These are phyloP conservation scores for Megalops cyprinoides DNA, from an alignment of 2,797 vertebrate genomes.

Conservation along the genomic window DNA sequence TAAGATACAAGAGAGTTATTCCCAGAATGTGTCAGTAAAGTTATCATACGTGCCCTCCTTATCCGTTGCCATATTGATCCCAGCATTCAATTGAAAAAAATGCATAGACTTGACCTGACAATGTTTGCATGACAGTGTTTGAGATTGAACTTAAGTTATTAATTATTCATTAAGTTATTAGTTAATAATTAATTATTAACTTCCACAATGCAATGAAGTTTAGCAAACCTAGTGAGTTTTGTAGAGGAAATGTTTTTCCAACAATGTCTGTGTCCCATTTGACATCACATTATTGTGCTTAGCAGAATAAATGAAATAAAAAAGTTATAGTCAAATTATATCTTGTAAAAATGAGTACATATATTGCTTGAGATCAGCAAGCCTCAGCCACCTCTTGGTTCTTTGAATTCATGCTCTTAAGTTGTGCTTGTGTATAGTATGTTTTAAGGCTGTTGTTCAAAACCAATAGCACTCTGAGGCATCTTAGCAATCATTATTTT, in stretches of 20 bases:
- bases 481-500: too few species aligned
- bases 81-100: not conserved
- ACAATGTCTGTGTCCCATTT: too few species aligned
- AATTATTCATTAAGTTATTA: too few species aligned
- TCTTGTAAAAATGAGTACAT: not conserved
- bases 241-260: not conserved
- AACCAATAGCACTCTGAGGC: too few species aligned
- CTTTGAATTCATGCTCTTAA: not conserved
- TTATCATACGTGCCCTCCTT: not conserved
- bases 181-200: too few species aligned
- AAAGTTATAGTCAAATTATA: not conserved
- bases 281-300: too few species aligned
- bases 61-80: not conserved
- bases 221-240: not conserved
- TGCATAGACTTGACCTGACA: not conserved
- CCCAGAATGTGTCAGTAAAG: not conserved
- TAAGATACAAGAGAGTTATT: not conserved
- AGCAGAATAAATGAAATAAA: too few species aligned
- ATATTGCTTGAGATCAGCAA: not conserved
- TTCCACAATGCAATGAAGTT: not conserved
- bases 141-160: too few species aligned
- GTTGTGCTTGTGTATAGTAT: not conserved
- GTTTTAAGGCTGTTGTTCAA: too few species aligned
- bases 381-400: not conserved
- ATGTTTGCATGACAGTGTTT: not conserved